Evolutionary conservation across 2,113 vertebrate species (phyloP), one percentile per base, ranked within the genome.

Genomic region (Ammodytes dubius): DNA sequence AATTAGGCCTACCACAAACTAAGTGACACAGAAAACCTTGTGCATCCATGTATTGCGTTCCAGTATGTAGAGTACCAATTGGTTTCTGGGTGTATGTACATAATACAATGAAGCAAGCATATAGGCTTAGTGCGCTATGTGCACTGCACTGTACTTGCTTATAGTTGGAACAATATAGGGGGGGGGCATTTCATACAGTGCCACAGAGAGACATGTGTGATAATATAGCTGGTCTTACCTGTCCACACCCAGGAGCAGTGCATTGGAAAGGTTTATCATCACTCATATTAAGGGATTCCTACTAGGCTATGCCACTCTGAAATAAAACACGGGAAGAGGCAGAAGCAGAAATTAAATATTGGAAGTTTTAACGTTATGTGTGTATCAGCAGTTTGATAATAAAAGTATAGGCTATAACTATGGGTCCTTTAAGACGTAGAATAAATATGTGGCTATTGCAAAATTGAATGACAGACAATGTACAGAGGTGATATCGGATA

Each of bases 261-360:
- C 98, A 99, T 96, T 97, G 96, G 94, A 99, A 99, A 76, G 98
- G 98, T 96, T 97, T 99, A 90, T 99, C 98, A 99, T 99, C 98
- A 98, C 97, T 99, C 98, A 99, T 99, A 98, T 98, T 99, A 97
- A 96, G 96, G 93, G 94, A 95, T 96, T 99, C 96, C 95, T 96
- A 27, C 27, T 27, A 27, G 27, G 95, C 96, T 95, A 86, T 89
- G 94, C 94, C 95, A 93, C 92, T 95, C 97, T 98, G 76, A 11
- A 88, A 94, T 88, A 84, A 86, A 74, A 81, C 11, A 58, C 27
- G 27, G 5, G 10, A 57, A 59, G 56, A 27, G 7, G 6, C 15
- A 74, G 4, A 78, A 52, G 13, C 12, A 46, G 11, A 11, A 43
- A 12, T 40, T 47, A 37, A 59, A 64, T 15, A 19, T 52, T 3